Evolutionary conservation across 1,140 invertebrate species (phyloP), one percentile per base, ranked within the genome.

Genomic region (Babylonia areolata): DNA sequence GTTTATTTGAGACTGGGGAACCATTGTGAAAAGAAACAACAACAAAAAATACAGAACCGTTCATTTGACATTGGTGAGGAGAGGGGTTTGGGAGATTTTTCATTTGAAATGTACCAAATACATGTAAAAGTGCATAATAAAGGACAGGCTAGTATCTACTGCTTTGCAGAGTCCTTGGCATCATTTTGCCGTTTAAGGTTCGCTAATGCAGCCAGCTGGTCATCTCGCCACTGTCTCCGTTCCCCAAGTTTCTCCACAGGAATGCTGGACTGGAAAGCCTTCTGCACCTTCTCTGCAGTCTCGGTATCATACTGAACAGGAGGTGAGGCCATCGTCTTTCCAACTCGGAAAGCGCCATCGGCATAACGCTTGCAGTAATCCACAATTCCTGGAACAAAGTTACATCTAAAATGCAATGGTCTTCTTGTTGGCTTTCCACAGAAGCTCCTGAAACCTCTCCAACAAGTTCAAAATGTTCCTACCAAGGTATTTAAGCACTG

Each of bases 151-250:
- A 12, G 46, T 12, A 17, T 20, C 39, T 69, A 71, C 15, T 83
- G 15, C 31, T 40, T 23, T 6, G 35, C 37, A 17, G 42, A 23
- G 82, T 46, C 82, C 23, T 84, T 42, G 37, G n/a, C 64, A n/a
- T 84, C 82, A n/a, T 20, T 23, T 17, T 84, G 82, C 5, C 82
- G 64, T 23, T 98, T 98, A 37, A 98, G 94, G 86, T 97, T 94
- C 5, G 97, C 96, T 12, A 99, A 94, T 84, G 97, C 96, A 0
- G 97, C 97, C 28, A 99, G 95, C 86, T 97, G 97, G 46, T 96
- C 95, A 91, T 99, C 97, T 73, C 98, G 95, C 97, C 97, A 98
- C 2, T 95, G 95, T 54, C 97, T 95, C 85, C 97, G 94, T 81
- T 97, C 96, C 64, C 95, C 95, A 33, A 98, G 93, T 91, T 96